Conservation (phyloP, 2,113 vertebrate species). For the Elaphurus davidianus region DNA sequence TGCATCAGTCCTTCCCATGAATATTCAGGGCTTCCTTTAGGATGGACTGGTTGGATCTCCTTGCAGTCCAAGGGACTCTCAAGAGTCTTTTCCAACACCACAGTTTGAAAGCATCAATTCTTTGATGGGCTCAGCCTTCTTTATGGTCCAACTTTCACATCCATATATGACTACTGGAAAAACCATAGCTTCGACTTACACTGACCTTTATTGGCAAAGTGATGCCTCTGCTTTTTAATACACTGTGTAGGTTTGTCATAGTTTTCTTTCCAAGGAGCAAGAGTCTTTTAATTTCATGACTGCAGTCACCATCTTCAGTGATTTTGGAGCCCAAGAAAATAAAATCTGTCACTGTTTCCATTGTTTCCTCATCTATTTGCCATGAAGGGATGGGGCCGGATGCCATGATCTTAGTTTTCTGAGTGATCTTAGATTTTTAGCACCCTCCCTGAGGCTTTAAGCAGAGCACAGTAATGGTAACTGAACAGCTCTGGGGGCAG, state of each 20-base stretch:
- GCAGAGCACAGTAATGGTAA: neutral
- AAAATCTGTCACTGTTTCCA: neutral
- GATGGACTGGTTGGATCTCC: neutral
- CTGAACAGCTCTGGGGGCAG: neutral
- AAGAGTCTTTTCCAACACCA: neutral
- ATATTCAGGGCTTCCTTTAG: neutral
- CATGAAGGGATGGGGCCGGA: rapidly evolving
- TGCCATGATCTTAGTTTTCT: neutral
- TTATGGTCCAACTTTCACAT: neutral
- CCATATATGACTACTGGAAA: neutral
- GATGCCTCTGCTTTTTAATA: neutral
- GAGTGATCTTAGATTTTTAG: neutral
- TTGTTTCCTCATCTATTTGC: neutral
- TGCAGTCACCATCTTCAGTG: neutral
- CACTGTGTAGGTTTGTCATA: neutral
- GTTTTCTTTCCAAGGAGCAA: neutral
- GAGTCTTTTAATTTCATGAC: neutral
- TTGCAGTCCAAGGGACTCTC: neutral
- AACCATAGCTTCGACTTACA: neutral
- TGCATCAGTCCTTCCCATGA: neutral
- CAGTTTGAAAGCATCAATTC: neutral
- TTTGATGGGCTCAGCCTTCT: neutral
- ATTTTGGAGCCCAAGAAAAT: neutral
- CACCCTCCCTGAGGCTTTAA: neutral
- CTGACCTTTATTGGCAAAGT: neutral